phyloP scores from a whole-genome alignment of 2,888 invertebrate species.

The Cetonia aurata region DNA sequence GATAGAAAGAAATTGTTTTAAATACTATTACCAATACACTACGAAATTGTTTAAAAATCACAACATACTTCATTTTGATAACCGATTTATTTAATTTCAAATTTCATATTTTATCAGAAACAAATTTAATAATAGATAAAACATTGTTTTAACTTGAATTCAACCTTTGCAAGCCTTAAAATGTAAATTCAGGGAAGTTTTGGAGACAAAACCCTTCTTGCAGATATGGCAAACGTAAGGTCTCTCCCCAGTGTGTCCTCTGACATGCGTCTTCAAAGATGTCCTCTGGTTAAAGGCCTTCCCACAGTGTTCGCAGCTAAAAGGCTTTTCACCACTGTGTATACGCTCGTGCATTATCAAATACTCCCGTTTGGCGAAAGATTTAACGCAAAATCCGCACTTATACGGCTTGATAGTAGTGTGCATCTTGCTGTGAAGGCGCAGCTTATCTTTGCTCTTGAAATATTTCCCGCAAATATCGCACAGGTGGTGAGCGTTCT shows the following conservation, averaged over 20 bases:
- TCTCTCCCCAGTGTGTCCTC: constrained; percentile 73
- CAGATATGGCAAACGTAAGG: constrained; percentile 67
- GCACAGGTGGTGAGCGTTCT: constrained; percentile 63
- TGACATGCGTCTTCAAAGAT: constrained; percentile 55
- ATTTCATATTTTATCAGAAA: no score
- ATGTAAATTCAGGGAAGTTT: constrained; percentile 43
- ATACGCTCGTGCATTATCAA: constrained; percentile 72
- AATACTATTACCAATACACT: no score
- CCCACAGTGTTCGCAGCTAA: constrained; percentile 72
- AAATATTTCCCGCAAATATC: constrained; percentile 61
- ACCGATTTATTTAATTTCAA: no score
- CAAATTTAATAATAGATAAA: no score
- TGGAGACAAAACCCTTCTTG: constrained; percentile 52
- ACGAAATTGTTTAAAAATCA: no score
- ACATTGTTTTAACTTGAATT: not conserved
- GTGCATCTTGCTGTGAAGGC: constrained; percentile 64
- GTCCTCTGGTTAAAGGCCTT: constrained; percentile 68
- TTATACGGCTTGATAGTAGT: constrained; percentile 67
- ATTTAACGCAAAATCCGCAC: constrained; percentile 64
- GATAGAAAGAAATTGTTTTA: no score
- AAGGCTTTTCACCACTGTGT: constrained; percentile 75
- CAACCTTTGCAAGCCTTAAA: constrained; percentile 42
- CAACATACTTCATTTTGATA: no score
- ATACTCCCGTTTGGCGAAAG: constrained; percentile 67
- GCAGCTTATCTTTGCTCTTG: constrained; percentile 58